Conservation (phyloP, 37 sponge, comb jelly and placozoan species). For the Amphimedon queenslandica region DNA sequence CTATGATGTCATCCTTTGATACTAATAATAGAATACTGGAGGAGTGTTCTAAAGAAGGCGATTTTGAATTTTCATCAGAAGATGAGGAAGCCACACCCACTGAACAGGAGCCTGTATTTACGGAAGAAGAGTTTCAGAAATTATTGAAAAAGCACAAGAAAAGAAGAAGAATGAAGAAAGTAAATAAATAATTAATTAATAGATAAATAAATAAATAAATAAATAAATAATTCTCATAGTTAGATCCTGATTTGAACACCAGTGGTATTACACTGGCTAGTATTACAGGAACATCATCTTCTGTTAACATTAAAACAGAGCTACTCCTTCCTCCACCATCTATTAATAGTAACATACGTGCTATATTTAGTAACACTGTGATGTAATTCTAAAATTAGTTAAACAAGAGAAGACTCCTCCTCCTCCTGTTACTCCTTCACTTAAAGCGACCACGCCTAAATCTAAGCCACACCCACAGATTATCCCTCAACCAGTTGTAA, state of each 20-base stretch:
- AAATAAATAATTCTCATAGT: background rate
- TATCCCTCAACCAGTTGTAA: no score
- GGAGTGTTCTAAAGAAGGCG: no score
- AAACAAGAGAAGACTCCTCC: no score
- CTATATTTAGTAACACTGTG: no score
- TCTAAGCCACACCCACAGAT: no score
- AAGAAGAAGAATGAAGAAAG: slow-evolving; percentile 12
- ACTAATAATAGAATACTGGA: no score
- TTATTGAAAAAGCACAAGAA: slow-evolving; percentile 28
- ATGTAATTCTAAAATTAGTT: no score
- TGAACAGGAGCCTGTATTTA: background rate
- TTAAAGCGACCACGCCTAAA: background rate
- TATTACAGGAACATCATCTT: background rate
- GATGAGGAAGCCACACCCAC: slow-evolving; percentile 5
- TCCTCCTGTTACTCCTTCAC: background rate
- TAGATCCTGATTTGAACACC: slow-evolving; percentile 7
- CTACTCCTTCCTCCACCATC: no score
- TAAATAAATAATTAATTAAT: background rate
- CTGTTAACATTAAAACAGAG: no score
- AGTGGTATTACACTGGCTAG: slow-evolving; percentile 6
- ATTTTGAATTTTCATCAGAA: slow-evolving; percentile 23
- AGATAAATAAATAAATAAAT: slow-evolving; percentile 9
- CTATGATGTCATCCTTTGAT: no score
- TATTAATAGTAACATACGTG: no score
- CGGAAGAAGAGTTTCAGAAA: slow-evolving; percentile 29